phyloP scores from a whole-genome alignment of 2,797 vertebrate species.

The Neopelma chrysocephalum region DNA sequence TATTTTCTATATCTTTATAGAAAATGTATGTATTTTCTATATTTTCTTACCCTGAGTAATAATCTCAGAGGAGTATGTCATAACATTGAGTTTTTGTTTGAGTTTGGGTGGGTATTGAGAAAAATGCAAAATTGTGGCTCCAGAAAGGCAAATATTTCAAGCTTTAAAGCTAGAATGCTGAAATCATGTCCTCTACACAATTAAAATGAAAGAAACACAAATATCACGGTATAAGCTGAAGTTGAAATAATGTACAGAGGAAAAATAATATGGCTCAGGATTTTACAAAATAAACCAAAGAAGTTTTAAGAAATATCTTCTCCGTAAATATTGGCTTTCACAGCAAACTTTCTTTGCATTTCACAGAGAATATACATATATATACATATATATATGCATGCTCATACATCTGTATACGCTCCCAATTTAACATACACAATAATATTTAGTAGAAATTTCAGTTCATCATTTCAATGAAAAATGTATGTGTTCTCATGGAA shows the following conservation, averaged over 20 bases:
- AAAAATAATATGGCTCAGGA: neutral
- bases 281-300: neutral
- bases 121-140: neutral
- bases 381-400: too few species aligned
- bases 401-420: too few species aligned
- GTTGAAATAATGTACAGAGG: neutral
- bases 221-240: neutral
- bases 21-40: neutral
- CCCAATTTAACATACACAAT: neutral
- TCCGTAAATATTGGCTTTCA: neutral
- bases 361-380: neutral
- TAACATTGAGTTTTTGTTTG: accelerated
- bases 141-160: neutral
- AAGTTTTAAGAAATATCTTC: neutral
- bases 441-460: neutral
- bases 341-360: neutral
- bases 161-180: neutral
- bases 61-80: neutral
- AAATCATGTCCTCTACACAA: neutral
- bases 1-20: neutral
- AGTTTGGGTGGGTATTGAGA: neutral
- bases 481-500: neutral
- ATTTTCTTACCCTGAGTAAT: neutral
- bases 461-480: neutral
- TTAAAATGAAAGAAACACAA: neutral